Base-by-base conservation (phyloP, 1,140 invertebrate species). In the Dolichoris vasculosae region DNA sequence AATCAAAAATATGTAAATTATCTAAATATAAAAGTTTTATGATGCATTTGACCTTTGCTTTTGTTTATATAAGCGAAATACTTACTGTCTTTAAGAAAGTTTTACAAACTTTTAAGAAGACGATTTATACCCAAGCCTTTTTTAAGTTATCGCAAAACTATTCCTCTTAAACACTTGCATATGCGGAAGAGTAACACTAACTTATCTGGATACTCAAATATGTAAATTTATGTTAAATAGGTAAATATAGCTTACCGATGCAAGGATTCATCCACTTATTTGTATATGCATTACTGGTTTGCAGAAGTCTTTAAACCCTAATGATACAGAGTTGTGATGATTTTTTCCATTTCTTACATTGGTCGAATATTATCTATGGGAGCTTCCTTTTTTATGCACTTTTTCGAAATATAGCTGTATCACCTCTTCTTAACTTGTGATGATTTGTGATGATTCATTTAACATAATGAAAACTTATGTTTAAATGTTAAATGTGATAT, bases 221-320 rank as follows among this genome's bases (percentile, higher is more conserved):
- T 89, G 88, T 89, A 88, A 89, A 89, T 90, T 90, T 88, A 90
- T 89, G 88, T 88, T 87, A 83, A 88, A 88, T 86, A 87, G 78
- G 88, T 86, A 87, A 85, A 80, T 87, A 86, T 80, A 86, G 87
- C 83, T 87, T 88, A 86, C 84, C 86, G 85, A 88, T 79, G 81
- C 85, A 87, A 89, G 86, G 86, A 81, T 86, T 84, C 67, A 88
- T 89, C 86, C 87, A 55, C 35, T 35, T 20, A 38, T 73, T 73
- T 73, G 30, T 40, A 38, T n/a, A 51, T 43, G 63, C 67, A 76
- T 35, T 75, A 59, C 26, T 32, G 43, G 48, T 48, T 81, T 79
- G 8, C 73, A 64, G 9, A 15, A 48, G 15, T 26, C 51, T 38
- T 67, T 15, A 40, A 67, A 64, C 77, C 55, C 73, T 67, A 83